Evolutionary conservation across 2,888 invertebrate species (phyloP).

Genomic region (Himalopsyche kuldschensis): DNA sequence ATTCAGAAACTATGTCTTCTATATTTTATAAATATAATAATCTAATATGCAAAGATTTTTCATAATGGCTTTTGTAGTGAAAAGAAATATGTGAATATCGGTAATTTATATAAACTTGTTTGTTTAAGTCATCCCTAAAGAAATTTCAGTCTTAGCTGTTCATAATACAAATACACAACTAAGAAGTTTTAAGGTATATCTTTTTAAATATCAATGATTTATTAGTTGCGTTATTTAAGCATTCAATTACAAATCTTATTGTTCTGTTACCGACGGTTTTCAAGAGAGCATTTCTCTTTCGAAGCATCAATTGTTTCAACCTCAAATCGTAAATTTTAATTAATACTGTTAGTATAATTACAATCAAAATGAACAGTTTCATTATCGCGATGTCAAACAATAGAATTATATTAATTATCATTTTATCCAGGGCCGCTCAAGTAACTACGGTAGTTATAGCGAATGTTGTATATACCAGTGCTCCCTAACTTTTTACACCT

Average conservation of each 20-base stretch:
- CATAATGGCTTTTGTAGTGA: no score
- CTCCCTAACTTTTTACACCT: no score
- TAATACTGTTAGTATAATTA: background rate
- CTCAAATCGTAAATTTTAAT: background rate
- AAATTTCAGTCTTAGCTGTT: no score
- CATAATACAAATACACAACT: no score
- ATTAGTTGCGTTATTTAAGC: background rate
- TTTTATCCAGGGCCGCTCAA: background rate
- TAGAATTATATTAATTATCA: background rate
- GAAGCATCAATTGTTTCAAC: background rate
- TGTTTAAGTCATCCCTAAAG: no score
- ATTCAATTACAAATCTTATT: background rate
- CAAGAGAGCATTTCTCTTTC: background rate
- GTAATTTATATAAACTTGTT: no score
- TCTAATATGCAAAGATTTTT: no score
- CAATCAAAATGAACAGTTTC: background rate
- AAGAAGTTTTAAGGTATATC: no score
- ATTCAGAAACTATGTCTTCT: no score
- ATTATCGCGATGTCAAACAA: background rate
- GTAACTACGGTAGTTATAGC: background rate
- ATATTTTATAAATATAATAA: no score
- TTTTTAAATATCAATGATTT: background rate
- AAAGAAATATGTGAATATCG: no score
- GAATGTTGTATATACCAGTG: no score
- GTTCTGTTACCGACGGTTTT: background rate